Conservation (phyloP, 2,113 vertebrate genomes). For the Megalops atlanticus region DNA sequence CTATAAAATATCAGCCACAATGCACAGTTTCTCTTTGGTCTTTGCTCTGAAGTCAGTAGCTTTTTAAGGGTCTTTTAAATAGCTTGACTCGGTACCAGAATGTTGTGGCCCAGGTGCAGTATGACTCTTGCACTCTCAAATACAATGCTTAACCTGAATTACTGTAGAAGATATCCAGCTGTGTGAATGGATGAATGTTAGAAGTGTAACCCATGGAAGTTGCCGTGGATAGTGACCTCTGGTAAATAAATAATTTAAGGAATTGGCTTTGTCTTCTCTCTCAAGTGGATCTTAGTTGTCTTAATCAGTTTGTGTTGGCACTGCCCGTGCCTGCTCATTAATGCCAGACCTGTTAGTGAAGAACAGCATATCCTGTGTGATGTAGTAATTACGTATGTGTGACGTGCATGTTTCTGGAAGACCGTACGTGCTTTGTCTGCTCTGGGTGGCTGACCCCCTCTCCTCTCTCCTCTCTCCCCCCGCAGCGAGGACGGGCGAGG, state of each 20-base stretch:
- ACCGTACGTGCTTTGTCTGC: background rate
- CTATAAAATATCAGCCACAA: too few relatives aligned
- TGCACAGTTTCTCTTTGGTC: too few relatives aligned
- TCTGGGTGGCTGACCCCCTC: background rate
- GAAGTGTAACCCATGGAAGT: background rate
- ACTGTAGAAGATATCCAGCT: background rate
- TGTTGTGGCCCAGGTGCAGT: background rate
- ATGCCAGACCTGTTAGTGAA: background rate
- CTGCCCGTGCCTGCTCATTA: background rate
- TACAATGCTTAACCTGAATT: background rate
- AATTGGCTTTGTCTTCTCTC: background rate
- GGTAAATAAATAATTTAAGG: background rate
- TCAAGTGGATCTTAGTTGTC: background rate
- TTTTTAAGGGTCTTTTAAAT: background rate
- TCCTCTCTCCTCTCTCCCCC: conserved; percentile 22
- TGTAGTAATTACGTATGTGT: background rate
- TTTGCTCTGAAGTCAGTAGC: background rate
- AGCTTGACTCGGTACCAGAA: background rate
- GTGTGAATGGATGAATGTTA: background rate
- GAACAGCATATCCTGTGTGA: background rate
- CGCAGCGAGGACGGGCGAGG: conserved; percentile 77
- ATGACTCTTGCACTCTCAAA: background rate
- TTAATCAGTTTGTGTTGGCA: background rate
- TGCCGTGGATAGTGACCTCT: background rate
- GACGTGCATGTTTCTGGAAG: background rate